A percentile compares a stretch with the other conserved stretches of the same genome.
Conservation (phyloP, 2,888 invertebrate genomes). For the Anarsia innoxiella region DNA sequence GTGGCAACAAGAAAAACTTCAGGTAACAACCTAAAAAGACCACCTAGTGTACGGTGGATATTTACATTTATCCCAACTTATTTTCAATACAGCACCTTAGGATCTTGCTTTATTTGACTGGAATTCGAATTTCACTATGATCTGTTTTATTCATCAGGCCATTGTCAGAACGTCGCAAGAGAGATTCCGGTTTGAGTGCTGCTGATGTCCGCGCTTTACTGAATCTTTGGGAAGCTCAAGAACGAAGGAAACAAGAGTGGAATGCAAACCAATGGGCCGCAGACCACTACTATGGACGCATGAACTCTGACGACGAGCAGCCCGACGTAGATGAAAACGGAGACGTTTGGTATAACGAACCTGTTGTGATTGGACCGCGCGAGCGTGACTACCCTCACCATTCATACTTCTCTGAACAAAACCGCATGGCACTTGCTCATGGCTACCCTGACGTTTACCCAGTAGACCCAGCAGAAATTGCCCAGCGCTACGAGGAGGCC, state of each 20-base stretch:
- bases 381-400: conserved; percentile 59
- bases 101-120: neutral
- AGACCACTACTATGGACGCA: conserved; percentile 55
- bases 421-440: conserved; percentile 55
- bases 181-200: conserved; percentile 76
- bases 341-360: conserved; percentile 76
- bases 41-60: neutral
- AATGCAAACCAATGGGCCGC: conserved; percentile 60
- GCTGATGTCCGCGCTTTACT: conserved; percentile 77
- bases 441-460: conserved; percentile 63
- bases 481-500: conserved; percentile 62
- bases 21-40: conserved; percentile 34
- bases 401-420: conserved; percentile 67
- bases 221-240: conserved; percentile 77
- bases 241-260: conserved; percentile 69
- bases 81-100: neutral
- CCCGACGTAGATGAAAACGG: conserved; percentile 69
- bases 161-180: conserved; percentile 71
- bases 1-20: conserved; percentile 66
- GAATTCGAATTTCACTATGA: no score
- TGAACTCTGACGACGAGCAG: conserved; percentile 63
- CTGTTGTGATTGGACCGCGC: conserved; percentile 65
- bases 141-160: conserved; percentile 35
- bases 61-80: neutral
- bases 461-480: conserved; percentile 56